Base-by-base conservation (phyloP, 2,888 invertebrate genomes). In the Bombylius discolor region DNA sequence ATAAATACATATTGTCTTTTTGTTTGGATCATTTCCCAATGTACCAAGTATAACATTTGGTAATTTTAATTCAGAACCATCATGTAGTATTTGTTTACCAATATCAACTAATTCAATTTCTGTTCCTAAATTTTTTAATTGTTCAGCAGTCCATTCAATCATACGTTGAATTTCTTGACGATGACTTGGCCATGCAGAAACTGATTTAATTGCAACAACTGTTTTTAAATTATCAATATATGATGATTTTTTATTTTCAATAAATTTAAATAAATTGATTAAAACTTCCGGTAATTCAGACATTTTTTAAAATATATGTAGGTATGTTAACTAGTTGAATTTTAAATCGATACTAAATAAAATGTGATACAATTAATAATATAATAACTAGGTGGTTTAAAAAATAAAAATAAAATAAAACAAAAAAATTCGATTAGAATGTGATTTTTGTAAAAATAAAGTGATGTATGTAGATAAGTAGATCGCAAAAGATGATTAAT, bases 1-100 rank as follows among this genome's bases (percentile, higher is more conserved):
- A 73, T 99, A 99, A 56, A 99, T 79, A 57, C 91, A 83, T 48
- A 99, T 83, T 7, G 97, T 99, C 69, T 92, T 94, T 76, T 97
- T 98, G 47, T 80, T 80, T 0, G 83, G 77, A 69, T 96, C 91
- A 63, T 79, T 81, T 62, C 94, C 94, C 51, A 95, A 76, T 42
- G 76, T 76, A 47, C 87, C 95, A 42, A 94, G 77, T 49, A 97
- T 71, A 6, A 91, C 88, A 33, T 94, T 93, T 1, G 97, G 97
- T 52, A 96, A 74, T 51, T 84, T 83, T 49, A 96, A 76, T 67
- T 80, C 73, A 56, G 77, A 75, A 1, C 89, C 91, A 72, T 86
- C 84, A 1, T 81, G 79, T 54, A 93, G 73, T 4, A 74, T 79
- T 73, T 92, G 87, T 47, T 74, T 79, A 1, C 95, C 96, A 62